Percentiles rank a stretch among this genome's conserved stretches.
Evolutionary conservation across 2,113 vertebrate genomes (phyloP).

Genomic region (Hemicordylus capensis): DNA sequence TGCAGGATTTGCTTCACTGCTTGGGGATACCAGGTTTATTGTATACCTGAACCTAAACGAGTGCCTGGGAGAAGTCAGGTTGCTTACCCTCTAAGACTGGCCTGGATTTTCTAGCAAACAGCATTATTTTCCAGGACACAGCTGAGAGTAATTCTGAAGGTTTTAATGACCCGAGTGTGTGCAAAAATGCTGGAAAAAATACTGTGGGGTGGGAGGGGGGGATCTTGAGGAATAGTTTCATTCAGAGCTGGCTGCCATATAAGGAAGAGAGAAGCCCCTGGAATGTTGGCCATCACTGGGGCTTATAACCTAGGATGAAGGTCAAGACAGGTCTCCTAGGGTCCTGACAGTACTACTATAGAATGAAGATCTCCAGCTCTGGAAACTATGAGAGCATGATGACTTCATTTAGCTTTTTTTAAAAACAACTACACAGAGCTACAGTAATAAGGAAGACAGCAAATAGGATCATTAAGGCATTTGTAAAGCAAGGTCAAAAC

Average conservation of each 20-base stretch:
- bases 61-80: too few relatives aligned
- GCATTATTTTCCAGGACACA: too few relatives aligned
- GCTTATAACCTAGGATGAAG: background rate
- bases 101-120: too few relatives aligned
- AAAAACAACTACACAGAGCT: background rate
- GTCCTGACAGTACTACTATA: background rate
- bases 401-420: slow-evolving; percentile 12
- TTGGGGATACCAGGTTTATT: background rate
- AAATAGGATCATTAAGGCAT: background rate
- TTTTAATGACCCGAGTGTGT: too few relatives aligned
- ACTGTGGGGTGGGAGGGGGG: too few relatives aligned
- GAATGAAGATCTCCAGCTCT: background rate
- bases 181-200: too few relatives aligned
- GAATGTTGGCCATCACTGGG: background rate
- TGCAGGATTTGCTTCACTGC: background rate
- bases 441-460: background rate
- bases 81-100: too few relatives aligned
- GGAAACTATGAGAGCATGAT: background rate
- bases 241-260: too few relatives aligned
- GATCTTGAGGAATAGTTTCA: too few relatives aligned
- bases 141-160: too few relatives aligned
- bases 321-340: background rate
- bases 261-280: too few relatives aligned
- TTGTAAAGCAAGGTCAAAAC: background rate
- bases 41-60: background rate